Evolutionary conservation across 2,113 vertebrate species (phyloP), one percentile per base, ranked within the genome.

Genomic region (Merops nubicus): DNA sequence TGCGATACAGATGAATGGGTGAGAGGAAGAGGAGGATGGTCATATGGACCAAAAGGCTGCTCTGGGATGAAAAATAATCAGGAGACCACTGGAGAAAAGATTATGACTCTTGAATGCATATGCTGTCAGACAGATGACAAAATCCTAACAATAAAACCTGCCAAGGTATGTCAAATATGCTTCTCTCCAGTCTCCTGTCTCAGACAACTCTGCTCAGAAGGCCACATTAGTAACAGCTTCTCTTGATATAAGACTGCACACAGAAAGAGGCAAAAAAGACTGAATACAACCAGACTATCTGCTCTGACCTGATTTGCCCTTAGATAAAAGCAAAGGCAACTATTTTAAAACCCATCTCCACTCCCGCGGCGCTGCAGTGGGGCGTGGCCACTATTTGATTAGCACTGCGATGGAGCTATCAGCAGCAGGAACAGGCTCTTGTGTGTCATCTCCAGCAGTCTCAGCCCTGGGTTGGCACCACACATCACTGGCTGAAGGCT

Each of bases 331-430:
- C 19, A 34, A 42, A 67, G 40, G 18, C 40, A 70, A 33, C 73
- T 43, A 31, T 43, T 83, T 62, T 48, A 73, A 65, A 73, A 50
- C 72, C 15, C 14, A 11, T 72, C 45, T 72, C 70, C 31, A 18
- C 48, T 70, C 36, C 15, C 15, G 7, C 42, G 45, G 38, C 51
- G 67, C 47, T 78, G 77, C 40, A 22, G 28, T 34, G 45, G 16
- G 26, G 33, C 45, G 42, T 6, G 15, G 34, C 45, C 43, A 15
- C 11, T 31, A 59, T 77, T 29, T 72, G 57, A 70, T 38, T 65
- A 72, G 26, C 50, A 53, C 31, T 45, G 26, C 1, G 0, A 33
- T 1, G 1, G 40, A 69, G 63, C 9, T 19, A 57, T 48, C 64
- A 57, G 10, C 38, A 75, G 56, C 38, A 56, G 75, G 21, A 78